Evolutionary conservation across 2,113 vertebrate genomes (phyloP).

Genomic region (Telmatochromis bifrenatus): DNA sequence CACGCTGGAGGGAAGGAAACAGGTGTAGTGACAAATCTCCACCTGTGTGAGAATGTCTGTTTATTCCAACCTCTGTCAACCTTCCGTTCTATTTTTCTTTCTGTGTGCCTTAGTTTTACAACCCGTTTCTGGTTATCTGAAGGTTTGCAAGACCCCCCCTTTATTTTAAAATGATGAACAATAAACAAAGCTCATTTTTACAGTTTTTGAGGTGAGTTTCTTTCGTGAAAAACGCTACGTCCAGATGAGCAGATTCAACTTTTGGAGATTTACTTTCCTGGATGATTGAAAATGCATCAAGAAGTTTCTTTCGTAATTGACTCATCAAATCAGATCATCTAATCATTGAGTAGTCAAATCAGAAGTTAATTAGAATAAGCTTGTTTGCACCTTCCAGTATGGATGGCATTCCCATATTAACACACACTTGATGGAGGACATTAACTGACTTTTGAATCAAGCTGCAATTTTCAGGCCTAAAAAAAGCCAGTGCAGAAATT

Average conservation of each 20-base stretch:
- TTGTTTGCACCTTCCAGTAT: not conserved
- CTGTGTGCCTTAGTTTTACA: not conserved
- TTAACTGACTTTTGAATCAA: not conserved
- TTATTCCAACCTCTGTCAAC: not conserved
- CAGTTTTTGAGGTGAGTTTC: not conserved
- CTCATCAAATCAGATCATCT: not conserved
- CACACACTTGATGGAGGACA: not conserved
- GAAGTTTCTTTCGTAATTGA: not conserved
- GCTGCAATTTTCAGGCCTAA: not conserved
- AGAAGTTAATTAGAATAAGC: not conserved
- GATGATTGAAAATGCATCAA: not conserved
- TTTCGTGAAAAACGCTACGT: not conserved
- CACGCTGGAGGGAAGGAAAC: not conserved
- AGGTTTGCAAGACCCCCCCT: not conserved
- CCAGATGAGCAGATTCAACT: not conserved
- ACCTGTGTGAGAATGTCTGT: not conserved
- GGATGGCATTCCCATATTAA: not conserved
- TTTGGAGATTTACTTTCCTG: not conserved
- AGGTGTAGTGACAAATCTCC: not conserved
- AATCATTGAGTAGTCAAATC: not conserved
- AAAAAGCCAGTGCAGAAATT: not conserved
- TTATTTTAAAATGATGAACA: not conserved
- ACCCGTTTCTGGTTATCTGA: not conserved
- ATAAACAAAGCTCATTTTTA: not conserved
- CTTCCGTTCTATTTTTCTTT: not conserved